Evolutionary conservation across 92 coral and sea anemone species (phyloP), one percentile per base, ranked within the genome.

Genomic region (Epizoanthus scotinus): DNA sequence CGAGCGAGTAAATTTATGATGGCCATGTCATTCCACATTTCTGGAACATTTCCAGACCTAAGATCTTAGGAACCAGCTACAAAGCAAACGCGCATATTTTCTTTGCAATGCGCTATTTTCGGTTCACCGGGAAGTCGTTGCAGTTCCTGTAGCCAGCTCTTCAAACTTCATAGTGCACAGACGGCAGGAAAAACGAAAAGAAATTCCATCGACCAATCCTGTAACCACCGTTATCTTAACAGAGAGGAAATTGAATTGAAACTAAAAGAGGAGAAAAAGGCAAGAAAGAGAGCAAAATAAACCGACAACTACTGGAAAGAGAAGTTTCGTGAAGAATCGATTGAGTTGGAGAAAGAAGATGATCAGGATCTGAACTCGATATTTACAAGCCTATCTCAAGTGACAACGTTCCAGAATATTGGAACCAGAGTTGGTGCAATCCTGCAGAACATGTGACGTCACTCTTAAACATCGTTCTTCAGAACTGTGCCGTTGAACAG

Each of bases 401-500:
- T 13, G n/a, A 13, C 17, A 57, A 21, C 15, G 71, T 22, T 5
- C 77, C 84, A 40, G 74, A 64, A n/a, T n/a, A n/a, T n/a, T n/a
- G n/a, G n/a, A n/a, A n/a, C n/a, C 90, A 82, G 57, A 71, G 78
- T 19, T 73, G 73, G 86, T 72, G 47, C 20, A 86, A 86, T 67
- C 83, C 86, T 50, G 90, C 90, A 4, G 90, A 82, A 42, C 64
- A 83, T 9, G 90, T 86, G 29, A 82, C 82, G 90, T 79, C 86
- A 49, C 83, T 71, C 14, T 71, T 86, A 57, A 86, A 86, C 64
- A 71, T 86, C 3, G 86, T 77, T 12, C 70, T 86, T 62, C 90
- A 73, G 83, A 78, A 78, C 67, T 68, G 67, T 55, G 68, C 78
- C 71, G 56, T 86, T 5, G 21, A 70, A 13, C 47, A 59, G 8